Evolutionary conservation across 2,888 invertebrate genomes (phyloP).

Genomic region (Rhamphomyia laevipes): DNA sequence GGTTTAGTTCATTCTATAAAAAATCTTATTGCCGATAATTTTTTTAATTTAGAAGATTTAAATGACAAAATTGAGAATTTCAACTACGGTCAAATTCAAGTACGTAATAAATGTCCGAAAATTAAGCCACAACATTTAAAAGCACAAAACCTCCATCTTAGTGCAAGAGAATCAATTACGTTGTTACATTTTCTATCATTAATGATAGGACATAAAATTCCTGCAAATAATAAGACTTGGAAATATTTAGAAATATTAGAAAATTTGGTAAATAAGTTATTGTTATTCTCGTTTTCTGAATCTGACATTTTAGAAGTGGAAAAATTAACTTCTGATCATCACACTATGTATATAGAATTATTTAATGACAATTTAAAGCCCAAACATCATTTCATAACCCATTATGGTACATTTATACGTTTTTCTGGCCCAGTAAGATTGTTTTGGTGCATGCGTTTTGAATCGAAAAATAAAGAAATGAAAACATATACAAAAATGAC

Average conservation of each 20-base stretch:
- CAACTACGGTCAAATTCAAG: background rate
- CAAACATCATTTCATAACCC: conserved; percentile 7
- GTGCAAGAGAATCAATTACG: background rate
- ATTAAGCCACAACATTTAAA: background rate
- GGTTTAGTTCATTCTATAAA: background rate
- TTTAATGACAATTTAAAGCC: conserved; percentile 9
- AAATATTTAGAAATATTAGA: background rate
- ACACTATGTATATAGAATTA: conserved; percentile 3
- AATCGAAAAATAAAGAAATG: conserved; percentile 9
- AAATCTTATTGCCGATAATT: background rate
- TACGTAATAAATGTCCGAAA: background rate
- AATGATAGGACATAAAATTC: background rate
- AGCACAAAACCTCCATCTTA: background rate
- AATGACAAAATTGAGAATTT: background rate
- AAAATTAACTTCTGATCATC: conserved; percentile 4
- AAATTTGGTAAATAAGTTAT: background rate
- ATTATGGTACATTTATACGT: conserved; percentile 8
- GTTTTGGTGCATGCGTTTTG: conserved; percentile 11
- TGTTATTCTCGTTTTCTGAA: background rate
- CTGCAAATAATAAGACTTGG: background rate
- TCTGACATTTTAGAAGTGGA: background rate
- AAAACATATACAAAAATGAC: conserved; percentile 1
- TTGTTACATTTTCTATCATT: background rate
- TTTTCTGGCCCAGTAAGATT: conserved; percentile 7
- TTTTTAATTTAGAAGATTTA: no score